A percentile compares a stretch with the other conserved stretches of the same genome.
These are phyloP conservation scores for Zapornia atra DNA, from an alignment of 2,113 vertebrate genomes.

Conservation along the genomic window DNA sequence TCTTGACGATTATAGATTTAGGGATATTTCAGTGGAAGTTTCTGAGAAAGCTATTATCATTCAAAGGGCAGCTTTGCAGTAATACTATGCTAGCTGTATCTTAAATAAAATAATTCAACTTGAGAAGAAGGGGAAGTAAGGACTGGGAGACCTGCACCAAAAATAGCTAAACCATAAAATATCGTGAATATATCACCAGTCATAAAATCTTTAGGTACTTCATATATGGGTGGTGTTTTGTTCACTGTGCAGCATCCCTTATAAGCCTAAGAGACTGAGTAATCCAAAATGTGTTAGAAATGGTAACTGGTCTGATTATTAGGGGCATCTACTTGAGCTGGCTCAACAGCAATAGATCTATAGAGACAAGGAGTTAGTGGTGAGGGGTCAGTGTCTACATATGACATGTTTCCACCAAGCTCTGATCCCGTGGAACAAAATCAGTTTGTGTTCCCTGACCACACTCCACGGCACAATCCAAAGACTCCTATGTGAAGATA, in stretches of 20 bases:
- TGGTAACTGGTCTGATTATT: not conserved
- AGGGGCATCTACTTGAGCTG: not conserved
- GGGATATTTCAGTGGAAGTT: slow-evolving; percentile 21
- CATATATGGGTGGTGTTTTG: not conserved
- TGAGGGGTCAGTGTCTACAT: not conserved
- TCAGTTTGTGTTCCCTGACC: not conserved
- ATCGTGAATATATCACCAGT: not conserved
- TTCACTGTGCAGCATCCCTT: not conserved
- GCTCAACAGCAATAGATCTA: not conserved
- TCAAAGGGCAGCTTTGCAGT: slow-evolving; percentile 38
- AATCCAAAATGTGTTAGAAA: not conserved
- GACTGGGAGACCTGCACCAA: not conserved
- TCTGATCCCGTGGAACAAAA: not conserved
- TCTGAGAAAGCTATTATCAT: slow-evolving; percentile 25
- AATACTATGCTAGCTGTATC: not conserved
- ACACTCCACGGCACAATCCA: not conserved
- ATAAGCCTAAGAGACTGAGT: not conserved
- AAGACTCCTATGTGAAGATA: not conserved
- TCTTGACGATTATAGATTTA: slow-evolving; percentile 25
- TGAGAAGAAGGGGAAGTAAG: not conserved
- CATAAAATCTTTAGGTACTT: not conserved
- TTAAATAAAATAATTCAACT: slow-evolving; percentile 15
- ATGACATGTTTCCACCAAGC: not conserved
- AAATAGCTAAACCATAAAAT: slow-evolving; percentile 32
- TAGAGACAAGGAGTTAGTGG: not conserved